Base-by-base conservation (phyloP, 2,113 vertebrate genomes). In the Leuciscus idus region DNA sequence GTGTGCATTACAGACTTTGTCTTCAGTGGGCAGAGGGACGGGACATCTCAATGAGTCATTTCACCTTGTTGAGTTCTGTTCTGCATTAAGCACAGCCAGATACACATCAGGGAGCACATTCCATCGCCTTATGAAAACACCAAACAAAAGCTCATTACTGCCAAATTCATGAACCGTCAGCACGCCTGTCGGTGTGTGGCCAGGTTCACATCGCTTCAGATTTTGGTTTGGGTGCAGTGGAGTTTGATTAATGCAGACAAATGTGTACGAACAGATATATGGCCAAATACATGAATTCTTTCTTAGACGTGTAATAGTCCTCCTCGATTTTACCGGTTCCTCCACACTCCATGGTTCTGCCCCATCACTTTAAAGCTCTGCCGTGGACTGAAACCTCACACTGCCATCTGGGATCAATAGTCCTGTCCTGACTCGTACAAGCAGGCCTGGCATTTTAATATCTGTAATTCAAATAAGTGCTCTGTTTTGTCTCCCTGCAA, bases 391-490 rank as follows among this genome's bases (percentile, higher is more conserved):
- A 39, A 75, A 50, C 21, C 77, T 59, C 68, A 50, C 91, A 86
- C 90, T 92, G 90, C 93, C 94, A 94, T 94, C 93, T 95, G 94
- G 95, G 93, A 95, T 94, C 95, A 94, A 95, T 95, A 94, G 90
- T 72, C 86, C 70, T 88, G 90, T 92, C 92, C 92, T 92, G 92
- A 94, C 92, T 90, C 89, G 91, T 92, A 92, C 92, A 91, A 88
- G 87, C 89, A 75, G 77, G 88, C 84, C 91, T 94, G 93, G 95
- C 93, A 90, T 93, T 90, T 94, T 94, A 94, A 95, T 94, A 94
- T 94, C 93, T 93, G 94, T 94, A 94, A 95, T 94, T 95, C 93
- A 90, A 91, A 90, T 94, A 93, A 92, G 93, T 93, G 93, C 92
- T 93, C 92, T 93, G 92, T 90, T 93, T 94, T 94, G 92, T 94